Evolutionary conservation across 2,113 vertebrate species (phyloP).

Genomic region (Acrocephalus arundinaceus): DNA sequence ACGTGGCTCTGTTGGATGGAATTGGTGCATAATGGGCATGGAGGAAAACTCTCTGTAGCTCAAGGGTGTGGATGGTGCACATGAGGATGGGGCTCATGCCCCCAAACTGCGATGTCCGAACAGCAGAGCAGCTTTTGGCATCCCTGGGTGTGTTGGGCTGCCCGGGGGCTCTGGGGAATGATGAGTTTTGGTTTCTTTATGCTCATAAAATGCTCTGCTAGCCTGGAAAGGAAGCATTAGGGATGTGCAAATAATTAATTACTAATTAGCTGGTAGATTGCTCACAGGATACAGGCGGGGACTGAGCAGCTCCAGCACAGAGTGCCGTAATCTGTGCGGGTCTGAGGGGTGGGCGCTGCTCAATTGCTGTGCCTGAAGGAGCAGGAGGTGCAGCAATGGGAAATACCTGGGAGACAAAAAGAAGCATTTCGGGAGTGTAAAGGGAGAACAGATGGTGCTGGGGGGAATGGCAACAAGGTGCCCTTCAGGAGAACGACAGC

Average conservation of each 20-base stretch:
- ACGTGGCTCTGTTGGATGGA: fast-evolving
- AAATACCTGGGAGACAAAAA: not conserved
- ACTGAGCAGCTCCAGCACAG: not conserved
- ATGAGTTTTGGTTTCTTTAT: not conserved
- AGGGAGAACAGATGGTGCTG: not conserved
- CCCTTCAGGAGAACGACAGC: not conserved
- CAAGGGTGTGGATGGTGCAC: not conserved
- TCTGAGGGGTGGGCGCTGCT: not conserved
- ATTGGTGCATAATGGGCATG: too few species aligned
- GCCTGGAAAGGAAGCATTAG: not conserved
- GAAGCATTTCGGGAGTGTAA: fast-evolving
- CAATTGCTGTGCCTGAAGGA: fast-evolving
- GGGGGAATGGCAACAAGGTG: not conserved
- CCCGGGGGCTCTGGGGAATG: fast-evolving
- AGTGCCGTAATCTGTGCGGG: fast-evolving
- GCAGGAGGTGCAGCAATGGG: not conserved
- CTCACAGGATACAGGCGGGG: not conserved
- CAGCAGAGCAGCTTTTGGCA: not conserved
- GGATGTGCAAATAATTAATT: conserved; percentile 25
- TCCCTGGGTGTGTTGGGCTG: fast-evolving
- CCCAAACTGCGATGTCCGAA: not conserved
- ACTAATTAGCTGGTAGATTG: not conserved
- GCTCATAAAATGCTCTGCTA: not conserved
- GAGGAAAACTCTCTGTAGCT: not conserved
- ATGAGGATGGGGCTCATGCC: fast-evolving